These are phyloP conservation scores for Patella depressa DNA, from an alignment of 2,888 invertebrate species.

Conservation along the genomic window DNA sequence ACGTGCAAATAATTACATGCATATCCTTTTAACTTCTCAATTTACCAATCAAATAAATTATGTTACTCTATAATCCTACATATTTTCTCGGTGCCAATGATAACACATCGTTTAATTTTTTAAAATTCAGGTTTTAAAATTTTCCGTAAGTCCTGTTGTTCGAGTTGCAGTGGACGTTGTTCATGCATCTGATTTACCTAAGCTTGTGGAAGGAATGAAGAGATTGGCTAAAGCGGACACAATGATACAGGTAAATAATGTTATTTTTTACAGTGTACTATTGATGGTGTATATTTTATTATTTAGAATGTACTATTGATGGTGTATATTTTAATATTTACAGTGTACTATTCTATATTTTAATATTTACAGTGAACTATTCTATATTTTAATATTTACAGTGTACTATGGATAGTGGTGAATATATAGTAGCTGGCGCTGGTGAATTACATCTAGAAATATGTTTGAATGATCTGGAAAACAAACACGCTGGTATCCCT, in stretches of 20 bases:
- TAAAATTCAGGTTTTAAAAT: conserved; percentile 89
- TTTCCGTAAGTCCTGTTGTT: conserved; percentile 99
- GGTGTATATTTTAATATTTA: conserved; percentile 21
- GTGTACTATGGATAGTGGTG: conserved; percentile 98
- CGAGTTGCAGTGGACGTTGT: conserved; percentile 99
- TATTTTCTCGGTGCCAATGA: no score
- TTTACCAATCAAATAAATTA: not conserved
- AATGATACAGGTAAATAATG: conserved; percentile 82
- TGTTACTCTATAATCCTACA: no score
- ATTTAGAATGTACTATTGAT: no score
- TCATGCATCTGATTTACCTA: conserved; percentile 98
- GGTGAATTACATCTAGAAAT: conserved; percentile 99
- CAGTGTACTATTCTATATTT: conserved; percentile 72
- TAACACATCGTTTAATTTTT: no score
- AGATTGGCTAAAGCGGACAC: conserved; percentile 99
- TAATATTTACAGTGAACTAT: not conserved
- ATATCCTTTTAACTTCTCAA: not conserved
- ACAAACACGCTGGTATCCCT: conserved; percentile 98
- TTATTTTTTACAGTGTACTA: no score
- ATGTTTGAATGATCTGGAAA: conserved; percentile 95
- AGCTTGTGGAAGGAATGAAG: conserved; percentile 97
- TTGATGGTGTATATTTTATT: no score
- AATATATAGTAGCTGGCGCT: conserved; percentile 99
- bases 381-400: conserved; percentile 73
- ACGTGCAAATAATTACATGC: not conserved